Evolutionary conservation across 2,888 invertebrate genomes (phyloP), one percentile per base, ranked within the genome.

Genomic region (Trypoxylon attenuatum): DNA sequence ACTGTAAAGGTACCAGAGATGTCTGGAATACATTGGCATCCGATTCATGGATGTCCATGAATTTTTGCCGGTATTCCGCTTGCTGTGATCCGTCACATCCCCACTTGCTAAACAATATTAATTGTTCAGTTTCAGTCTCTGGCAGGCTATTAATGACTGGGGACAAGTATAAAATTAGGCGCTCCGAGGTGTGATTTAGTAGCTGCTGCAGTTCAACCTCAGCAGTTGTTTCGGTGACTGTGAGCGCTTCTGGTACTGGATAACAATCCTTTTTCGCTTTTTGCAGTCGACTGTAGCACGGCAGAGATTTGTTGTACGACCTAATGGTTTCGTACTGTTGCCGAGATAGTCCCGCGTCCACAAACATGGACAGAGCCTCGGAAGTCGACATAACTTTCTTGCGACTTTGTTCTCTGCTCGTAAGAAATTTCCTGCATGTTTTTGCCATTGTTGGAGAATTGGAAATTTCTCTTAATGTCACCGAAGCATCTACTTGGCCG

Each of bases 21-120:
- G 38, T 74, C 60, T 72, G 78, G 66, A 84, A 85, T 19, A 84
- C 74, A 59, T 74, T 69, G 1, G 76, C 70, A n/a, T n/a, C n/a
- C n/a, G n/a, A n/a, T n/a, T n/a, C n/a, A n/a, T n/a, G n/a, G n/a
- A n/a, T n/a, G n/a, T n/a, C n/a, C n/a, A n/a, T n/a, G n/a, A n/a
- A n/a, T n/a, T n/a, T n/a, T n/a, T n/a, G n/a, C n/a, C n/a, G 49
- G 38, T 54, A 80, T 42, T 77, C 65, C 4, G 62, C 5, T 49
- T 78, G 78, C 27, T 78, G 72, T 0, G 76, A 78, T 5, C 77
- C 79, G 46, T 80, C 79, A 61, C 77, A 80, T n/a, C 77, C 77
- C 76, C 75, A 79, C 64, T 78, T 77, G 5, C 47, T 71, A 8
- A 76, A 62, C 25, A 80, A 45, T 39, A 64, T 38, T 47, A 75